Percentiles rank a stretch among this genome's conserved stretches.
Evolutionary conservation across 2,797 vertebrate species (phyloP).

Genomic region (Hippocampus kuda): DNA sequence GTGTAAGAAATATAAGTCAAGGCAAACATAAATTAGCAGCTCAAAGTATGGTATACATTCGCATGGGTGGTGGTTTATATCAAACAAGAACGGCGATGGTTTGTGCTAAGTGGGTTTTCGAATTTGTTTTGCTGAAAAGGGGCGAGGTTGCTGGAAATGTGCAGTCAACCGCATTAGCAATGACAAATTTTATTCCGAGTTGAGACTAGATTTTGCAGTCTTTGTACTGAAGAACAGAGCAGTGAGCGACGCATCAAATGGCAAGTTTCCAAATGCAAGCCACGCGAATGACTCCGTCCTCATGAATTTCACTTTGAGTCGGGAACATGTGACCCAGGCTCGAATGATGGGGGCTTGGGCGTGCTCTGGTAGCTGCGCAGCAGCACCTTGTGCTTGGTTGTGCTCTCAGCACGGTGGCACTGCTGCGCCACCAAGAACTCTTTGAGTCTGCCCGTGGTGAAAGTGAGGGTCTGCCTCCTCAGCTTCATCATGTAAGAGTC

Average conservation of each 20-base stretch:
- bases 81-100: slow-evolving; percentile 20
- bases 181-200: not conserved
- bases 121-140: slow-evolving; percentile 12
- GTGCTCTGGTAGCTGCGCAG: slow-evolving; percentile 82
- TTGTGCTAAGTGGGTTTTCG: slow-evolving; percentile 12
- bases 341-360: slow-evolving; percentile 41
- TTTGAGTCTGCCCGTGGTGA: slow-evolving; percentile 84
- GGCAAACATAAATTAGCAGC: slow-evolving; percentile 55
- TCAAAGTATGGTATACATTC: slow-evolving; percentile 49
- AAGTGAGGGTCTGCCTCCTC: slow-evolving; percentile 88
- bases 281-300: not conserved
- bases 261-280: not conserved
- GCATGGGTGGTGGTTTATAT: slow-evolving; percentile 27
- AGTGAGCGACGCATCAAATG: not conserved
- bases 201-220: not conserved
- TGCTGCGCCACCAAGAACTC: slow-evolving; percentile 87
- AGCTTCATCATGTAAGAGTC: slow-evolving; percentile 96
- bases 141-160: not conserved
- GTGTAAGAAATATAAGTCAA: slow-evolving; percentile 30
- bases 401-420: slow-evolving; percentile 65
- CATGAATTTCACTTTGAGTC: slow-evolving; percentile 51
- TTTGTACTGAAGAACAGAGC: slow-evolving; percentile 25
- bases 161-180: not conserved
- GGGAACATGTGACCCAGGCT: slow-evolving; percentile 40
- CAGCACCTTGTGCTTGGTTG: slow-evolving; percentile 92